A percentile compares a stretch with the other conserved stretches of the same genome.
These are phyloP conservation scores for Orchestes rusci DNA, from an alignment of 2,888 invertebrate genomes.

Conservation along the genomic window DNA sequence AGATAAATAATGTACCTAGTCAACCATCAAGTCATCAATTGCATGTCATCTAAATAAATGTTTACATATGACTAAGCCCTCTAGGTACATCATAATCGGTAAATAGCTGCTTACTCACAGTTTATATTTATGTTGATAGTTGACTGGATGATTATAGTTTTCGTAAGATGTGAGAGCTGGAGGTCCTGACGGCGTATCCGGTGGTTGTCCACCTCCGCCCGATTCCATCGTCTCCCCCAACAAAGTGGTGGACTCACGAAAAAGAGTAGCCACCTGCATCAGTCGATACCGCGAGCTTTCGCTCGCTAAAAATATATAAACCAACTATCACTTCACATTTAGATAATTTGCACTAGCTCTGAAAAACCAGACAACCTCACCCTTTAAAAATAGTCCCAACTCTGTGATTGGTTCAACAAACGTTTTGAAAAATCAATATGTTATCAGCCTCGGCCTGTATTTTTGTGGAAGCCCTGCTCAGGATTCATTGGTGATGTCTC, in stretches of 20 bases:
- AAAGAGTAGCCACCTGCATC: constrained; percentile 64
- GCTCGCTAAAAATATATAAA: constrained; percentile 33
- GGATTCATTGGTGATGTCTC: constrained; percentile 43
- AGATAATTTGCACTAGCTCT: constrained; percentile 36
- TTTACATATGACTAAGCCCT: constrained; percentile 32
- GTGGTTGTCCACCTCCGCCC: constrained; percentile 45
- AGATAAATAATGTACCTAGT: no score
- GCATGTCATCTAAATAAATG: no score
- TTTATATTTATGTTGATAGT: constrained; percentile 44
- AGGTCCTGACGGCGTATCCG: constrained; percentile 42
- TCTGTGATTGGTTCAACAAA: constrained; percentile 49
- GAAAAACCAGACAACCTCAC: constrained; percentile 47
- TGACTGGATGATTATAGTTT: constrained; percentile 41
- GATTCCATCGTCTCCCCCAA: constrained; percentile 57
- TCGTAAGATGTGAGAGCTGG: constrained; percentile 39
- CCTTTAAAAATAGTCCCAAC: constrained; percentile 49
- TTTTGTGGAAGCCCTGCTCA: constrained; percentile 44
- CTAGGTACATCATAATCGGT: no score
- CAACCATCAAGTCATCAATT: no score
- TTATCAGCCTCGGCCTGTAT: constrained; percentile 49
- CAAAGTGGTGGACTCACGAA: constrained; percentile 60
- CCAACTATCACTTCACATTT: constrained; percentile 35
- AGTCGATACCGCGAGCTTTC: constrained; percentile 38
- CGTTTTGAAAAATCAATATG: constrained; percentile 61
- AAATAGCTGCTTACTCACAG: constrained; percentile 45